phyloP scores from a whole-genome alignment of 2,113 vertebrate species.

The Corythornis cristatus region DNA sequence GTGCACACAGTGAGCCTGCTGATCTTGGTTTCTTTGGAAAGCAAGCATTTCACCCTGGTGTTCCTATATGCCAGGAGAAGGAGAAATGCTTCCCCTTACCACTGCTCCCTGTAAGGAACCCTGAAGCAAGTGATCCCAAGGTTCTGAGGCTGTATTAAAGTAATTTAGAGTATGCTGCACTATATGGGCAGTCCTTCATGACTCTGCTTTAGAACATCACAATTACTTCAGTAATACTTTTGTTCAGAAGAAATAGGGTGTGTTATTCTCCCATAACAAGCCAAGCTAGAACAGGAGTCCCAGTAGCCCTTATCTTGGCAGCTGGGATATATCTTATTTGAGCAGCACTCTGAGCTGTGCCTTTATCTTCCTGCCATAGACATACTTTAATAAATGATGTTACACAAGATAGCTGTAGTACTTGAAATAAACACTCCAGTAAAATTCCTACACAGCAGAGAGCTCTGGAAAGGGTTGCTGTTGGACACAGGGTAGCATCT shows the following conservation, averaged over 20 bases:
- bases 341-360: neutral
- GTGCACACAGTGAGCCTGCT: neutral
- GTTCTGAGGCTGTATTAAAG: neutral
- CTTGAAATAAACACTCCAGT: slow-evolving; percentile 2
- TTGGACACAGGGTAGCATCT: neutral
- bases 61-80: neutral
- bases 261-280: neutral
- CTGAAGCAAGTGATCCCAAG: neutral
- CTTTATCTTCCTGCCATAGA: neutral
- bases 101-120: neutral
- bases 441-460: neutral
- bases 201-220: neutral
- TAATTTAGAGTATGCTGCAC: neutral
- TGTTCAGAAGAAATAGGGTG: neutral
- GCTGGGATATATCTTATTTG: neutral
- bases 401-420: neutral
- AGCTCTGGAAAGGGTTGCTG: neutral
- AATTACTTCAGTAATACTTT: neutral
- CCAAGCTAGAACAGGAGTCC: neutral
- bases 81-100: neutral
- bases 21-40: neutral
- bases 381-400: neutral
- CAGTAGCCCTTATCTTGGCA: neutral
- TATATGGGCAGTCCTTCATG: neutral
- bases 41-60: neutral